These are phyloP conservation scores for Mesochorus sp. DNA, from an alignment of 2,888 invertebrate species.

Conservation along the genomic window DNA sequence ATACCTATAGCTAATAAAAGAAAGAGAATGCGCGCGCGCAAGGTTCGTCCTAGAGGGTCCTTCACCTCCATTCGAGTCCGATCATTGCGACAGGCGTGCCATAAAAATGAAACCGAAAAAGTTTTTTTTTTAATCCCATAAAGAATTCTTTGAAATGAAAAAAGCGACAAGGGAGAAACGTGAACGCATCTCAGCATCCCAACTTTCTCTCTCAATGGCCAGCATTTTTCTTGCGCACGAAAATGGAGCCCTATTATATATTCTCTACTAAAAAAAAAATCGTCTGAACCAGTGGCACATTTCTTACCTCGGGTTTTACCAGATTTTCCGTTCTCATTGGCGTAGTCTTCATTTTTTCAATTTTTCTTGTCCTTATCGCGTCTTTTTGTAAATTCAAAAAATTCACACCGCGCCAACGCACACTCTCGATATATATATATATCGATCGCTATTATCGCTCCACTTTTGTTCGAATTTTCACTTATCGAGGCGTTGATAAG, in stretches of 20 bases:
- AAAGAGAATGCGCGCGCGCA: constrained; percentile 16
- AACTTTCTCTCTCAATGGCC: constrained; percentile 5
- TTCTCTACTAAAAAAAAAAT: not conserved
- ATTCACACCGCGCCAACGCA: not conserved
- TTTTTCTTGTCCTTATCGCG: not conserved
- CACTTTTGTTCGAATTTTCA: not conserved
- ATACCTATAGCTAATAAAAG: not conserved
- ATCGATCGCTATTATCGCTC: not conserved
- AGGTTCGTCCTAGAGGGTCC: constrained; percentile 37
- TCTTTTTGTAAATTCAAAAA: not conserved
- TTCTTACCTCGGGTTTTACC: constrained; percentile 78
- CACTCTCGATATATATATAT: not conserved
- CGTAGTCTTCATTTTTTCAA: constrained; percentile 75
- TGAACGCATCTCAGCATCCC: not conserved
- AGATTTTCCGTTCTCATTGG: constrained; percentile 73
- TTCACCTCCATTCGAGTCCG: constrained; percentile 49
- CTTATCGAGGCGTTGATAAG: constrained; percentile 10
- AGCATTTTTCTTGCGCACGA: not conserved
- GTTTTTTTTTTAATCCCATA: too few species aligned
- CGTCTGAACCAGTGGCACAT: not conserved
- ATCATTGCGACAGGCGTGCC: constrained; percentile 1
- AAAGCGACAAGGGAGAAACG: not conserved
- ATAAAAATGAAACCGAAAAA: not conserved
- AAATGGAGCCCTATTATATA: not conserved
- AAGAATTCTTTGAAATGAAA: not conserved